Evolutionary conservation across 2,113 vertebrate species (phyloP).

Genomic region (Halcyon malimbica): DNA sequence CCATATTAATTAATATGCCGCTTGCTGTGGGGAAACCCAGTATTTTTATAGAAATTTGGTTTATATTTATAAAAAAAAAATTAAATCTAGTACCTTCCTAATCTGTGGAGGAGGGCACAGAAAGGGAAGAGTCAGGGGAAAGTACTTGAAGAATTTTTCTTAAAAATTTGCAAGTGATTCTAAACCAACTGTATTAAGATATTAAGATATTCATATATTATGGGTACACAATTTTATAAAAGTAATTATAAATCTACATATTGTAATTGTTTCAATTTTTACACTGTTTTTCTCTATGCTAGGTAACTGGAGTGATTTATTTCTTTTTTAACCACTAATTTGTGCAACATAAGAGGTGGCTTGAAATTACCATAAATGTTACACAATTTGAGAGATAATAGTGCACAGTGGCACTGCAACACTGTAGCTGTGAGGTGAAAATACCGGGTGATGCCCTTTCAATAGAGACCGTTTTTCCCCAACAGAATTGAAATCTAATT

Average conservation of each 20-base stretch:
- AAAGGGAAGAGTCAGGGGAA: background rate
- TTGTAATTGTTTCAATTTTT: background rate
- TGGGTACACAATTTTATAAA: background rate
- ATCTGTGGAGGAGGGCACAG: background rate
- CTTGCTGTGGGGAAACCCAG: background rate
- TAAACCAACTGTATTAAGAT: background rate
- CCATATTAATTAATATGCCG: background rate
- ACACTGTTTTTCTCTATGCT: background rate
- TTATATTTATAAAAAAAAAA: background rate
- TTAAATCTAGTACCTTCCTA: background rate
- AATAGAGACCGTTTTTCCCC: background rate
- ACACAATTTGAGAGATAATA: background rate
- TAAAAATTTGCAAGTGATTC: constrained; percentile 11
- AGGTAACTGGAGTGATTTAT: background rate
- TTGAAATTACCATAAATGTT: background rate
- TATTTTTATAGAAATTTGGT: background rate
- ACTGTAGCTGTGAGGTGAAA: background rate
- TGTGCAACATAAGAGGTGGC: background rate
- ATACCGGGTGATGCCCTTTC: background rate
- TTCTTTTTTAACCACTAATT: background rate
- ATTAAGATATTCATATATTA: background rate
- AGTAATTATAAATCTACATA: background rate
- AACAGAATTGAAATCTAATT: constrained; percentile 40
- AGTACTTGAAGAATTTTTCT: constrained; percentile 6
- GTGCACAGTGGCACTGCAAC: background rate